Base-by-base conservation (phyloP, 1,140 invertebrate species). In the Eupristina koningsbergeri region DNA sequence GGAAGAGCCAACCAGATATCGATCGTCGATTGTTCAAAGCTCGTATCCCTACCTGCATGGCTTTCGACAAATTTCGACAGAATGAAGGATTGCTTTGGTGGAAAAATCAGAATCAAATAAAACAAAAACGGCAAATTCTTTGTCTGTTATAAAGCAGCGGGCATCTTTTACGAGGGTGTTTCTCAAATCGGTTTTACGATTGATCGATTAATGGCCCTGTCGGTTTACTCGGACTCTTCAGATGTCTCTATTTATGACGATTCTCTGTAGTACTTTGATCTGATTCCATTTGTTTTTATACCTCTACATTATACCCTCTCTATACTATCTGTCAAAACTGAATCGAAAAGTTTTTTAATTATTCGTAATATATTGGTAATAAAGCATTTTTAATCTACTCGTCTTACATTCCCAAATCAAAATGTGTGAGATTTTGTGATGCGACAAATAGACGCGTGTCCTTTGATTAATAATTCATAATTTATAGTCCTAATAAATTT, bases 191-290 rank as follows among this genome's bases (percentile, higher is more conserved):
- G 8, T 83, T 67, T 73, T 61, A 73, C 64, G 39, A 34, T 73
- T 84, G 83, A 80, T 74, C 83, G 77, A 84, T 84, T 80, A 53
- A 84, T 36, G 61, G 45, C 19, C 41, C 19, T 58, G 82, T 63
- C 76, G 36, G 63, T 67, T 31, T 39, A 34, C 34, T n/a, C 3
- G 39, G 47, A 29, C n/a, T 39, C 34, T 13, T 13, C 34, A 6
- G 53, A 80, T 45, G 58, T 84, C 83, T 84, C 34, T 64, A 84
- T 84, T 71, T 77, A 69, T 63, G 64, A 50, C 9, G 80, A 47
- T 77, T 77, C 3, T 77, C 31, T 34, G 15, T 6, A 34, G 36
- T 29, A 11, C 0, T 19, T 39, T 22, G 7, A 2, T 41, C 45
- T 26, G 61, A 77, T 63, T 77, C 29, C 36, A 77, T 77, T 67